These are phyloP conservation scores for Slavum lentiscoides DNA, from an alignment of 2,888 invertebrate genomes.

Conservation along the genomic window DNA sequence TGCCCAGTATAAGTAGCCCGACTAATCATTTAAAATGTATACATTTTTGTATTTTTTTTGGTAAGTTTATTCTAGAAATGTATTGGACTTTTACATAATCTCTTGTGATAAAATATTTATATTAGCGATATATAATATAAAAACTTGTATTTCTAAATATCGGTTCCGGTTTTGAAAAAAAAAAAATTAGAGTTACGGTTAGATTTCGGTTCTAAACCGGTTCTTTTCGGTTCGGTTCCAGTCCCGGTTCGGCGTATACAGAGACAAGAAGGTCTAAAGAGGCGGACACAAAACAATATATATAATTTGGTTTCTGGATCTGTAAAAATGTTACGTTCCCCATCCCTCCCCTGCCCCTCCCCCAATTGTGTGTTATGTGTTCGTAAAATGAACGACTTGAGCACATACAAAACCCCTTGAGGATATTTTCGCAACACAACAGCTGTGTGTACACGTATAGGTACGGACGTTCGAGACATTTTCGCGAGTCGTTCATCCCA, in stretches of 20 bases:
- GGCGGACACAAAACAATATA: slow-evolving; percentile 5
- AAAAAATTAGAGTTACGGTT: too few relatives aligned
- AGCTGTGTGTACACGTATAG: slow-evolving; percentile 1
- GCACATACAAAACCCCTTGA: slow-evolving; percentile 33
- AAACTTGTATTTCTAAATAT: too few relatives aligned
- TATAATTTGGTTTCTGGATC: not conserved
- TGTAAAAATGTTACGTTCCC: not conserved
- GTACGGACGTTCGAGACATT: slow-evolving; percentile 51
- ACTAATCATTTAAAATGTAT: too few relatives aligned
- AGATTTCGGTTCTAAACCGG: too few relatives aligned
- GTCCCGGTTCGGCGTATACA: not conserved
- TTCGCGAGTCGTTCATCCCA: slow-evolving; percentile 38
- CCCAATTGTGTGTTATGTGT: slow-evolving; percentile 9
- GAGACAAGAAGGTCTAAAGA: not conserved
- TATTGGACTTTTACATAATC: too few relatives aligned
- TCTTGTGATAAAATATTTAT: too few relatives aligned
- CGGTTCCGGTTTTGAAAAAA: too few relatives aligned
- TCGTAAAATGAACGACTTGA: slow-evolving; percentile 41
- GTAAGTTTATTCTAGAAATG: too few relatives aligned
- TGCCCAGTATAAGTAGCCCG: too few relatives aligned
- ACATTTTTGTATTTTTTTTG: too few relatives aligned
- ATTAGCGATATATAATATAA: too few relatives aligned
- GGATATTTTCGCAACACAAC: slow-evolving; percentile 37
- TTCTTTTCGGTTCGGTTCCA: too few relatives aligned
- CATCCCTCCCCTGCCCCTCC: not conserved